Evolutionary conservation across 2,888 invertebrate genomes (phyloP).

Genomic region (Hesperia comma): DNA sequence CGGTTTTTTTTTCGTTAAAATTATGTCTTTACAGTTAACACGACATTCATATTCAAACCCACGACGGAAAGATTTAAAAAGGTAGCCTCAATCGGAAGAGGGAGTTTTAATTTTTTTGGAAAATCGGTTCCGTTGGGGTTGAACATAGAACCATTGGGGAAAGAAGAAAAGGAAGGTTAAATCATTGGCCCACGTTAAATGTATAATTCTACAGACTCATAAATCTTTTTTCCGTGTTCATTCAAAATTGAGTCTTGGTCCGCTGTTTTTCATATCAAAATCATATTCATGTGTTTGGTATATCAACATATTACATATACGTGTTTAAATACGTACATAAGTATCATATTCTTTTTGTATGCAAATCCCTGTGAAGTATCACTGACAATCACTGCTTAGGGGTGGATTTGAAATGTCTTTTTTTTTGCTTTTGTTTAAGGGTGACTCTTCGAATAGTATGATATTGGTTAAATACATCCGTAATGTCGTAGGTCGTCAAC

Average conservation of each 20-base stretch:
- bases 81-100: conserved; percentile 11
- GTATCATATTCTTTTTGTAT: conserved; percentile 20
- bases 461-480: too few species aligned
- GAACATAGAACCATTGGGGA: conserved; percentile 15
- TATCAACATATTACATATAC: neutral
- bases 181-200: conserved; percentile 6
- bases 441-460: conserved; percentile 4
- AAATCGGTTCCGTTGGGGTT: conserved; percentile 29
- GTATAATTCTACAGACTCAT: too few species aligned
- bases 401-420: conserved; percentile 30
- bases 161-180: conserved; percentile 13
- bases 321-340: neutral
- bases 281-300: neutral
- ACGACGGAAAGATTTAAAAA: conserved; percentile 7
- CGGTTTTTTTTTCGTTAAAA: neutral
- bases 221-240: neutral
- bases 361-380: conserved; percentile 33
- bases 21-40: neutral
- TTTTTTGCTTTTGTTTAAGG: conserved; percentile 10
- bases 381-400: conserved; percentile 8
- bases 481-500: too few species aligned
- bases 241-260: conserved; percentile 6
- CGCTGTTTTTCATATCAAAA: neutral
- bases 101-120: conserved; percentile 22
- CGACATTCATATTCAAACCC: neutral